Base-by-base conservation (phyloP, 2,797 vertebrate genomes). In the Gymnopithys bicolor region DNA sequence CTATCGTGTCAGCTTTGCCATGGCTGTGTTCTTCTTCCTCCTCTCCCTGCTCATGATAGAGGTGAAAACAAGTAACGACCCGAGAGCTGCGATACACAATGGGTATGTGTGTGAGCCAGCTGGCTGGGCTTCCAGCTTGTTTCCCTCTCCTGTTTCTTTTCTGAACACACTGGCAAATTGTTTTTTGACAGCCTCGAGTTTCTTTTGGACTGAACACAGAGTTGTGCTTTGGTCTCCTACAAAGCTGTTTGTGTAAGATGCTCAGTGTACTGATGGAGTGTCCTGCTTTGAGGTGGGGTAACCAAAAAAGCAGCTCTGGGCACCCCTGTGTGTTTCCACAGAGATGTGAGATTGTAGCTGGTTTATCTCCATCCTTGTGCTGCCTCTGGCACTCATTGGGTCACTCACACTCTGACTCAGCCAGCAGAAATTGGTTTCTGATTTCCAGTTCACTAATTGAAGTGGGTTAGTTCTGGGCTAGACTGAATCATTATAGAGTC, bases 1-100 rank as follows among this genome's bases (percentile, higher is more conserved):
- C 22, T 99, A 99, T 95, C 98, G 99, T 6, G 91, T 99, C 93
- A 98, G 98, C 97, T 99, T 99, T 87, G 99, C 98, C 89, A 98
- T 99, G 98, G 98, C 98, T 4, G 43, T 99, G 92, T 99, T 99
- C 97, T 99, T 99, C 97, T 97, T 99, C 85, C 75, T 93, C 8
- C 98, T 99, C 70, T 97, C 95, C 62, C 48, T 99, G 82, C 95
- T 99, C 19, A 99, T 98, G 98, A 94, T 99, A 69, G 98, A 98
- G 82, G 98, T 99, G 81, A 99, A 98, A 97, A 98, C 98, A 33
- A 99, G 98, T 95, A 98, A 97, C 37, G 99, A 99, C 82, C 98
- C 98, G 2, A 98, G 99, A 94, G 99, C 99, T 55, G 95, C 98
- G 0, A 23, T 99, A 39, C 99, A 99, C 96, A 99, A 99, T 21